These are phyloP conservation scores for Micromesistius poutassou DNA, from an alignment of 2,797 vertebrate genomes.

Conservation along the genomic window DNA sequence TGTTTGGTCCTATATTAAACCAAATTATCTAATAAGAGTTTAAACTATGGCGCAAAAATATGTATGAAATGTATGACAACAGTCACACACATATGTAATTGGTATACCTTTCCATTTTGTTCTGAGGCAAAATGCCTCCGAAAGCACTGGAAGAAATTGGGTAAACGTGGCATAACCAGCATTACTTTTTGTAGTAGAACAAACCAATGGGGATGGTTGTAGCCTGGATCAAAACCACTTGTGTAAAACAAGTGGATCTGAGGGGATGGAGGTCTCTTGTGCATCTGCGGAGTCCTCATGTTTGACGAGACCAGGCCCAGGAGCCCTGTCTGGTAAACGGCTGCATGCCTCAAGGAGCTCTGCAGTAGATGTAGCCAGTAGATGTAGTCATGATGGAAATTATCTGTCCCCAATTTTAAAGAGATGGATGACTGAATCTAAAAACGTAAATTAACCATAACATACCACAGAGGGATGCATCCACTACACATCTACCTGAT, in stretches of 20 bases:
- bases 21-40: background rate
- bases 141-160: background rate
- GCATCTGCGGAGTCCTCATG: constrained; percentile 8
- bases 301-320: constrained; percentile 18
- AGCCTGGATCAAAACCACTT: constrained; percentile 17
- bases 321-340: constrained; percentile 19
- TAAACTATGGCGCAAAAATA: background rate
- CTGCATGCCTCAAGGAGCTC: background rate
- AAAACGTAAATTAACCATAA: background rate
- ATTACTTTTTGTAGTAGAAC: background rate
- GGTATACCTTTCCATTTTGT: no score
- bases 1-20: constrained; percentile 1
- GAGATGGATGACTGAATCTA: background rate
- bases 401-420: background rate
- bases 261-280: constrained; percentile 21
- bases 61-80: background rate
- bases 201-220: background rate
- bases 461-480: background rate
- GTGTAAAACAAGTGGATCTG: constrained; percentile 14
- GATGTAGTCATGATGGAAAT: background rate
- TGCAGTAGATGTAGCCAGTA: background rate
- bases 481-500: background rate
- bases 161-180: background rate
- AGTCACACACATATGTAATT: background rate
- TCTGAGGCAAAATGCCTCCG: no score